Percentiles rank a stretch among this genome's conserved stretches.
Evolutionary conservation across 1,140 invertebrate genomes (phyloP).

Genomic region (Teleopsis dalmanni): DNA sequence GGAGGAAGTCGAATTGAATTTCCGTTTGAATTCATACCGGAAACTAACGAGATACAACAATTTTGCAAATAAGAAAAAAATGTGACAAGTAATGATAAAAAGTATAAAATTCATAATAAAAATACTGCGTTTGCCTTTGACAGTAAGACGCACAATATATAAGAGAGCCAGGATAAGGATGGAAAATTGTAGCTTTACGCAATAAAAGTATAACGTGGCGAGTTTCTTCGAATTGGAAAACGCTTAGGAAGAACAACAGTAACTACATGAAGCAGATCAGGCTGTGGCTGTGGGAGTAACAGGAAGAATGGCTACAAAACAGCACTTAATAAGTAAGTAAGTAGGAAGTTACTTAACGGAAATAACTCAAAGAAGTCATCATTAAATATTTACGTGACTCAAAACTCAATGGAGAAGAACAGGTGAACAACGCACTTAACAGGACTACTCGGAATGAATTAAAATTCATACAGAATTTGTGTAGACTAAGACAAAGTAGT

Average conservation of each 20-base stretch:
- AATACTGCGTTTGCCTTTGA: too few relatives aligned
- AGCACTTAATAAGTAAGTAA: too few relatives aligned
- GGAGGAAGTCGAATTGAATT: slow-evolving; percentile 9
- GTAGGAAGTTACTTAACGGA: slow-evolving; percentile 6
- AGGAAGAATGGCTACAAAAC: neutral
- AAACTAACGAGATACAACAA: slow-evolving; percentile 4
- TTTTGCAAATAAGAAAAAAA: neutral
- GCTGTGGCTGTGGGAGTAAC: neutral
- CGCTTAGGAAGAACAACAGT: neutral
- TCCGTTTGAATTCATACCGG: slow-evolving; percentile 9
- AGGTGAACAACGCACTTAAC: too few relatives aligned
- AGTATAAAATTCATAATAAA: neutral
- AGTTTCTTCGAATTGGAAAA: neutral
- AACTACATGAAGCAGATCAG: neutral
- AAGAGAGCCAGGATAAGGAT: too few relatives aligned
- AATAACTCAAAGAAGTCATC: slow-evolving; percentile 9
- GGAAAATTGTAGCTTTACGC: too few relatives aligned
- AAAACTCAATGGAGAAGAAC: too few relatives aligned
- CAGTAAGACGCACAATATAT: too few relatives aligned
- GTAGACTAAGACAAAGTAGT: too few relatives aligned
- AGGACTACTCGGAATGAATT: too few relatives aligned
- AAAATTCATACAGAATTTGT: too few relatives aligned
- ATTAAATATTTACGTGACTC: slow-evolving; percentile 10
- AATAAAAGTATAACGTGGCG: neutral
- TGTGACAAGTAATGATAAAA: neutral